Evolutionary conservation across 2,113 vertebrate genomes (phyloP), one percentile per base, ranked within the genome.

Genomic region (Varanus salvator): DNA sequence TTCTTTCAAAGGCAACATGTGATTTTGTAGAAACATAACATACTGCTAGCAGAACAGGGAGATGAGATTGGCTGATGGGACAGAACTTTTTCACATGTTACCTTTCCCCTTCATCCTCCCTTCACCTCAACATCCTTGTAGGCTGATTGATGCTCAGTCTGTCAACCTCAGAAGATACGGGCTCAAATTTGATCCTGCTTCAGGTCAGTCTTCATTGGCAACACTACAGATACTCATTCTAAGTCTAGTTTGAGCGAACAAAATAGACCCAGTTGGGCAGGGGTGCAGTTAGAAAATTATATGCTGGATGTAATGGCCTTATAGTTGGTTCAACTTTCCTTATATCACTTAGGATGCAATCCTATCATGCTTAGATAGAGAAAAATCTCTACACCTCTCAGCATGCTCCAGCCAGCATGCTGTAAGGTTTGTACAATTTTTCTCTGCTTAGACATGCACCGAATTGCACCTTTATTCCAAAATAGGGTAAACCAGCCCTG

Each of bases 1-100:
- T 90, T 80, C 50, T 82, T 93, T 84, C 92, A 84, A 82, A 90
- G 92, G 68, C 92, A 89, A 27, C 76, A 77, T 17, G 94, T 93
- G 91, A 92, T 88, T 92, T 81, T 52, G 54, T 50, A 23, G 66
- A n/a, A 91, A 86, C 34, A 77, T 60, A 90, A 89, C 84, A 78
- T 6, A 87, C 68, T 72, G 92, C 87, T 52, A 84, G 78, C 91
- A 90, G 87, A 77, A 81, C 71, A 27, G 57, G 78, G 83, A 64
- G 48, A 44, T 85, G 76, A 66, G 4, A 34, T 5, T 1, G 84
- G 86, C 3, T 74, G 48, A 54, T 29, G 68, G 80, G 74, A 3
- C 57, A 50, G 3, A 57, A 19, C 57, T 84, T 77, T 69, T n/a
- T 48, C 50, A 21, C 80, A 84, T 54, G 69, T 54, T 12, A 66